phyloP scores from a whole-genome alignment of 1,140 invertebrate species.

The Drosophila sp. region DNA sequence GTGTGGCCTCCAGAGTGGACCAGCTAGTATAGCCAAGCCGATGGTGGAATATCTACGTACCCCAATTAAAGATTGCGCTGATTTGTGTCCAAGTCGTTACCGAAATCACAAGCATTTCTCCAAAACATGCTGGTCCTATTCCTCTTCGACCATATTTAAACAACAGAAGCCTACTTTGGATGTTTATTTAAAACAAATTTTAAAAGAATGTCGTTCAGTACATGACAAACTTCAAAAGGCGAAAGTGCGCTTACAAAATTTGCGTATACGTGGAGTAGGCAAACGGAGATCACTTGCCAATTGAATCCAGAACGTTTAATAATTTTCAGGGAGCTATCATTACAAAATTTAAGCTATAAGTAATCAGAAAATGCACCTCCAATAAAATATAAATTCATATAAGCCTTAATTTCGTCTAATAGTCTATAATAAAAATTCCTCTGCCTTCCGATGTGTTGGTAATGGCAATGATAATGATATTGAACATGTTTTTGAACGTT shows the following conservation, averaged over 20 bases:
- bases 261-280: background rate
- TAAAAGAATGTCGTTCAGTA: background rate
- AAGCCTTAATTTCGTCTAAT: too few species aligned
- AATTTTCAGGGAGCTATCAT: background rate
- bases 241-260: background rate
- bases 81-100: background rate
- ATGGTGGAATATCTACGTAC: background rate
- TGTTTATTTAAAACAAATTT: background rate
- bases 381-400: background rate
- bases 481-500: too few species aligned
- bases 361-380: background rate
- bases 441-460: too few species aligned
- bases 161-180: conserved; percentile 6
- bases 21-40: background rate
- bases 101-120: background rate
- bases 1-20: background rate
- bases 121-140: background rate
- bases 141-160: background rate
- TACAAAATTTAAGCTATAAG: background rate
- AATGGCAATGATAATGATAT: too few species aligned
- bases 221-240: background rate
- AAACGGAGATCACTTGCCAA: background rate
- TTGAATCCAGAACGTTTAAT: background rate
- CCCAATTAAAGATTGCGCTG: background rate
- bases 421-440: too few species aligned